A percentile compares a stretch with the other conserved stretches of the same genome.
Conservation (phyloP, 1,140 invertebrate genomes). For the Drosophila punjabiensis region DNA sequence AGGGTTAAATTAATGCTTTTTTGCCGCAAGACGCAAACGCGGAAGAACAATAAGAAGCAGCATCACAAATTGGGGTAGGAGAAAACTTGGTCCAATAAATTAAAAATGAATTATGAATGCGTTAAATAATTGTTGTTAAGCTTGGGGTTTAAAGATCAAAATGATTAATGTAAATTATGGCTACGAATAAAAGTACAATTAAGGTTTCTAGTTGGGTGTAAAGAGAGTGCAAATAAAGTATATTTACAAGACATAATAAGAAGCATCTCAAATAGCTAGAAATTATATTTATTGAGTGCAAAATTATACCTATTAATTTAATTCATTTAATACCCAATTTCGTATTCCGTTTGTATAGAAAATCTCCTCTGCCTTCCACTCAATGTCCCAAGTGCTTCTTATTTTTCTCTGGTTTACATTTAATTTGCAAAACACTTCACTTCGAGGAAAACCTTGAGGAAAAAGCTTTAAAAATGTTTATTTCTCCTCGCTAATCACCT, state of each 20-base stretch:
- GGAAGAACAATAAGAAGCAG: constrained; percentile 29
- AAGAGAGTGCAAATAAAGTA: not conserved
- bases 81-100: constrained; percentile 39
- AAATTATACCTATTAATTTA: constrained; percentile 2
- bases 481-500: constrained; percentile 70
- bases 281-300: not conserved
- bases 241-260: not conserved
- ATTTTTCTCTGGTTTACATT: constrained; percentile 7
- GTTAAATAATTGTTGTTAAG: constrained; percentile 53
- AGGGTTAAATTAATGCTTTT: constrained; percentile 43
- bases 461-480: constrained; percentile 52
- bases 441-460: not conserved
- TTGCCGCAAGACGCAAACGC: constrained; percentile 25
- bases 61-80: not conserved
- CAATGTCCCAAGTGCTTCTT: not conserved
- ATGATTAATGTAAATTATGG: constrained; percentile 42
- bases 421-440: constrained; percentile 24
- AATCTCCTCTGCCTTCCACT: not conserved
- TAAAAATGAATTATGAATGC: constrained; percentile 52
- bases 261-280: no score
- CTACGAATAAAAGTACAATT: constrained; percentile 9
- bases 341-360: not conserved
- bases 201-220: not conserved
- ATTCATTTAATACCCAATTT: constrained; percentile 13
- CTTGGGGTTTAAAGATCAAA: constrained; percentile 47